These are phyloP conservation scores for Hemichromis elongatus DNA, from an alignment of 2,113 vertebrate genomes.

Conservation along the genomic window DNA sequence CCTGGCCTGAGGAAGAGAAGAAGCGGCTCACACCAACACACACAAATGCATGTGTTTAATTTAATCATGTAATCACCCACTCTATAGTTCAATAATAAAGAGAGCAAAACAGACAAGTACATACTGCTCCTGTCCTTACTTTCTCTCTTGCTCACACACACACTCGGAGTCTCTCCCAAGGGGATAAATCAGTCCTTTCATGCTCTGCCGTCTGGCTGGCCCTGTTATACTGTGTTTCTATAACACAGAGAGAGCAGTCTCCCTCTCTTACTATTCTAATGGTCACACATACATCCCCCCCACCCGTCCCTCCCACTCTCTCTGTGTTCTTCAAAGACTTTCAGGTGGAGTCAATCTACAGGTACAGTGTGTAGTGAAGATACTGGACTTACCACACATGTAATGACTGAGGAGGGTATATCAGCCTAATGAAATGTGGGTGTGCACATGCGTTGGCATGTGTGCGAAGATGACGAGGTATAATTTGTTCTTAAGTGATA, in stretches of 20 bases:
- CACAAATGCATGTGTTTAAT: background rate
- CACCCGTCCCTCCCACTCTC: background rate
- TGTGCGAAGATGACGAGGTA: constrained; percentile 7
- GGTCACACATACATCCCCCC: constrained; percentile 29
- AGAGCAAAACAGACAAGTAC: constrained; percentile 2
- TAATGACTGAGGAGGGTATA: constrained; percentile 26
- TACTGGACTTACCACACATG: constrained; percentile 7
- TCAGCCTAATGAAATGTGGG: constrained; percentile 13
- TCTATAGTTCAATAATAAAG: constrained; percentile 23
- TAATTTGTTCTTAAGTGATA: constrained; percentile 63
- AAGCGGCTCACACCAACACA: background rate
- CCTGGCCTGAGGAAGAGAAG: background rate
- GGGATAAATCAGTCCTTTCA: constrained; percentile 70
- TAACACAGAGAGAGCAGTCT: constrained; percentile 47
- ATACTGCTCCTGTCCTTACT: background rate
- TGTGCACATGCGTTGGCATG: background rate
- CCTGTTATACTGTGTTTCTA: constrained; percentile 59
- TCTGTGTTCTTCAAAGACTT: constrained; percentile 38
- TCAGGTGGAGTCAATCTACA: constrained; percentile 32
- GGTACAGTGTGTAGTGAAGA: constrained; percentile 6
- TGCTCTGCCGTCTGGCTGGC: constrained; percentile 56
- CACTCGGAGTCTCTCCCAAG: constrained; percentile 12
- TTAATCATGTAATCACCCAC: constrained; percentile 6
- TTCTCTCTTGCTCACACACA: background rate
- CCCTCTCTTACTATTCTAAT: constrained; percentile 53